These are phyloP conservation scores for Panulirus ornatus DNA, from an alignment of 1,140 invertebrate genomes.

Conservation along the genomic window DNA sequence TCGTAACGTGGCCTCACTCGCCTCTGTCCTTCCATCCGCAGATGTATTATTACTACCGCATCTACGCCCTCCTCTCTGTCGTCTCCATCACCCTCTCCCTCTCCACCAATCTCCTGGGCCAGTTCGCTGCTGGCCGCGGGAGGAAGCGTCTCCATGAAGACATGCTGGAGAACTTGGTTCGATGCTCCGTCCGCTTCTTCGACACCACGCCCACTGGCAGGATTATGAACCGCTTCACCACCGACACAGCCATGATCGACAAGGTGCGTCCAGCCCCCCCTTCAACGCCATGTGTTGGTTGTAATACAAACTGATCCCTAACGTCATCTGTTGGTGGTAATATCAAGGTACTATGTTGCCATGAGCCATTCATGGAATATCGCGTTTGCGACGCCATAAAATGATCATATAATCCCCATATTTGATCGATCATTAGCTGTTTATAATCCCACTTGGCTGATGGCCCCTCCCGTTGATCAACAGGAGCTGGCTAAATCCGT, in stretches of 20 bases:
- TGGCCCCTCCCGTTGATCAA: slow-evolving; percentile 34
- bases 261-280: slow-evolving; percentile 78
- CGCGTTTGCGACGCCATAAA: too few species aligned
- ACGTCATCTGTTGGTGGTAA: not conserved
- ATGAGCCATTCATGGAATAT: too few species aligned
- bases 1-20: too few species aligned
- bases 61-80: slow-evolving; percentile 81
- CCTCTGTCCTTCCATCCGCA: slow-evolving; percentile 5
- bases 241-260: slow-evolving; percentile 84
- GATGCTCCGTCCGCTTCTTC: slow-evolving; percentile 85
- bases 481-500: slow-evolving; percentile 89
- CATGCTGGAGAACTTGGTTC: slow-evolving; percentile 82
- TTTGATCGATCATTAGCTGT: too few species aligned
- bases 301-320: not conserved
- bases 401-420: too few species aligned
- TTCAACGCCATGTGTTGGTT: not conserved
- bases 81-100: slow-evolving; percentile 82
- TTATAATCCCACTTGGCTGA: too few species aligned
- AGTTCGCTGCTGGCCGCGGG: slow-evolving; percentile 78
- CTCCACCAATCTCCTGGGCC: slow-evolving; percentile 79
- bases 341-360: not conserved
- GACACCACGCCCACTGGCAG: slow-evolving; percentile 81
- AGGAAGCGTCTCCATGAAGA: slow-evolving; percentile 83
- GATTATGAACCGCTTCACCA: slow-evolving; percentile 81
- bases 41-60: slow-evolving; percentile 80